These are phyloP conservation scores for Ptychodera flava DNA, from an alignment of 35 echinoderm and acorn worm genomes.

Conservation along the genomic window DNA sequence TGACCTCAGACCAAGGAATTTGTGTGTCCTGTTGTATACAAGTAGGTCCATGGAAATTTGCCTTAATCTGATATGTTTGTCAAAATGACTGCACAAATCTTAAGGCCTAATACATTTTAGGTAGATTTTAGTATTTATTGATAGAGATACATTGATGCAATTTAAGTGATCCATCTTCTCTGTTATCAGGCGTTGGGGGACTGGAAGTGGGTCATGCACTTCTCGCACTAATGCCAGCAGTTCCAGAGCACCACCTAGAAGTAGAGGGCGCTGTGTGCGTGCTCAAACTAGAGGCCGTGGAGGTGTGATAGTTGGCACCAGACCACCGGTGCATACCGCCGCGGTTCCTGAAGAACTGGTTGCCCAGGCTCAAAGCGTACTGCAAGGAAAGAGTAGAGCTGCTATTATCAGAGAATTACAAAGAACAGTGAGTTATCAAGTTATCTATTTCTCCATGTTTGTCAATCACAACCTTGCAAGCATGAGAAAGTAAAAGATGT, in stretches of 20 bases:
- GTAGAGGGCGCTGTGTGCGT: slow-evolving; percentile 70
- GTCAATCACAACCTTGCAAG: too few species aligned
- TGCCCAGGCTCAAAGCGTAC: slow-evolving; percentile 71
- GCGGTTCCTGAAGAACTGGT: slow-evolving; percentile 94
- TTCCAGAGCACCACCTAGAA: slow-evolving; percentile 13
- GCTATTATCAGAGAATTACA: slow-evolving; percentile 97
- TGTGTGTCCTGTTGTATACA: too few species aligned
- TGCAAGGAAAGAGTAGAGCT: slow-evolving; percentile 75
- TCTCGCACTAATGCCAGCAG: slow-evolving; percentile 6
- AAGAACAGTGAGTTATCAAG: slow-evolving; percentile 89
- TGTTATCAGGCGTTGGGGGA: not conserved
- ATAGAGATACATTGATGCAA: too few species aligned
- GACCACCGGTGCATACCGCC: slow-evolving; percentile 87
- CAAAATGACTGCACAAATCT: too few species aligned
- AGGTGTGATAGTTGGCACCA: slow-evolving; percentile 79
- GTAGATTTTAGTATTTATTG: too few species aligned
- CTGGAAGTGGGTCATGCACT: not conserved
- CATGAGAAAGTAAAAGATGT: too few species aligned
- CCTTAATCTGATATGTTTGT: too few species aligned
- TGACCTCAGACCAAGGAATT: too few species aligned
- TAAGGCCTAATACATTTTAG: too few species aligned
- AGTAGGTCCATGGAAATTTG: too few species aligned
- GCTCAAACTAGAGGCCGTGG: slow-evolving; percentile 92
- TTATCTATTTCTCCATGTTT: too few species aligned
- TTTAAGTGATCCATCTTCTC: too few species aligned